Conservation (phyloP, 2,797 vertebrate species). For the Cichlasoma orientale region DNA sequence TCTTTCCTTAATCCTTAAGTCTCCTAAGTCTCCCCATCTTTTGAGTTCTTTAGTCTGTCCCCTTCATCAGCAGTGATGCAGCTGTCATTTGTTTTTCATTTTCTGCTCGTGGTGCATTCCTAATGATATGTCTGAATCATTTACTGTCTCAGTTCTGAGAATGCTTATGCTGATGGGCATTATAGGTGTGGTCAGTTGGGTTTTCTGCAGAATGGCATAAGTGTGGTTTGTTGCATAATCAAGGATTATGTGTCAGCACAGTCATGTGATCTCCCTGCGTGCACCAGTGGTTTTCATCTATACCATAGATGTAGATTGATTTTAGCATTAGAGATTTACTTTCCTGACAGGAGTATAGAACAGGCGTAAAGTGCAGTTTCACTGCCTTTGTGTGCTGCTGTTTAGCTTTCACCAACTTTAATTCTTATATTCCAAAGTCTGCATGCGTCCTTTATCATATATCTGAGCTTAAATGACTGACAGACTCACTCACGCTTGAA, state of each 20-base stretch:
- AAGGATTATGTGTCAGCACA: conserved; percentile 34
- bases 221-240: conserved; percentile 43
- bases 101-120: neutral
- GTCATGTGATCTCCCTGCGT: conserved; percentile 11
- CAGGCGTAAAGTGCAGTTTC: neutral
- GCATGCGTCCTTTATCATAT: neutral
- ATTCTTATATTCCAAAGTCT: neutral
- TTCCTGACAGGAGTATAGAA: neutral
- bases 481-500: neutral
- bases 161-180: neutral
- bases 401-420: neutral
- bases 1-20: neutral
- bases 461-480: conserved; percentile 26
- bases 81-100: conserved; percentile 13
- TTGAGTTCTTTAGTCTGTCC: conserved; percentile 6
- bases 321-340: neutral
- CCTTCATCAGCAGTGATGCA: neutral
- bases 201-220: conserved; percentile 25
- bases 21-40: neutral
- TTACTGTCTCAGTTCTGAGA: neutral
- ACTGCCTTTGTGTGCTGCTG: neutral
- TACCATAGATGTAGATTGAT: neutral
- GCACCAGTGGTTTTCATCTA: neutral
- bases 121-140: neutral
- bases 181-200: neutral